Percentiles rank a stretch among this genome's conserved stretches.
These are phyloP conservation scores for Teinopalpus imperialis DNA, from an alignment of 2,888 invertebrate genomes.

Conservation along the genomic window DNA sequence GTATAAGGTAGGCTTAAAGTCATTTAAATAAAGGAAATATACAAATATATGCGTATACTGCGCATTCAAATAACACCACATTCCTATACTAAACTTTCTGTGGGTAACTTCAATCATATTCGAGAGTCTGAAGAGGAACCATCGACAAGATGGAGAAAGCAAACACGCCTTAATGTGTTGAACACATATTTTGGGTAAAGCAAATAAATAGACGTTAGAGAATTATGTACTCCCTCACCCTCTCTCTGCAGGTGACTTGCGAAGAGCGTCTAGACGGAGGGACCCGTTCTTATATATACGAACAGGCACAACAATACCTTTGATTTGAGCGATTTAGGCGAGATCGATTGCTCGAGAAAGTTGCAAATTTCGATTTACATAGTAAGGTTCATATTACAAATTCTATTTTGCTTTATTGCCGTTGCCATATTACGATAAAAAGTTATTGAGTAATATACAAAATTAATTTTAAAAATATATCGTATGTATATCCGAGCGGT, in stretches of 20 bases:
- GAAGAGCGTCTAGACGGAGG: conserved; percentile 78
- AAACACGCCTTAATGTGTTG: conserved; percentile 50
- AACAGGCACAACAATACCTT: conserved; percentile 30
- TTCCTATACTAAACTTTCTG: not conserved
- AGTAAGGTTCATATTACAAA: no score
- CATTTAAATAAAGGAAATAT: conserved; percentile 5
- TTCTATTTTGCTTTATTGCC: no score
- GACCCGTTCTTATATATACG: conserved; percentile 51
- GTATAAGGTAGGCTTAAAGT: conserved; percentile 9
- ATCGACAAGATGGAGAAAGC: conserved; percentile 38
- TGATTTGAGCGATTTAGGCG: conserved; percentile 24
- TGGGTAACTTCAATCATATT: conserved; percentile 1
- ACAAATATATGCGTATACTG: conserved; percentile 3
- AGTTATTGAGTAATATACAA: not conserved
- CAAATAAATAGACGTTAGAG: conserved; percentile 75
- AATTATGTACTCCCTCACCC: conserved; percentile 72
- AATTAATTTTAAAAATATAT: not conserved
- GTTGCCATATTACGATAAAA: no score
- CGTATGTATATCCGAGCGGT: not conserved
- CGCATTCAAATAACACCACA: conserved; percentile 1
- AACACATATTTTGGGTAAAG: conserved; percentile 67
- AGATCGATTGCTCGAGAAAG: conserved; percentile 17
- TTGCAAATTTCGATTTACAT: not conserved
- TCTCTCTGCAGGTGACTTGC: conserved; percentile 63
- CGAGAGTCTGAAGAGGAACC: conserved; percentile 12